Evolutionary conservation across 2,113 vertebrate species (phyloP), one percentile per base, ranked within the genome.

Genomic region (Callipepla californica): DNA sequence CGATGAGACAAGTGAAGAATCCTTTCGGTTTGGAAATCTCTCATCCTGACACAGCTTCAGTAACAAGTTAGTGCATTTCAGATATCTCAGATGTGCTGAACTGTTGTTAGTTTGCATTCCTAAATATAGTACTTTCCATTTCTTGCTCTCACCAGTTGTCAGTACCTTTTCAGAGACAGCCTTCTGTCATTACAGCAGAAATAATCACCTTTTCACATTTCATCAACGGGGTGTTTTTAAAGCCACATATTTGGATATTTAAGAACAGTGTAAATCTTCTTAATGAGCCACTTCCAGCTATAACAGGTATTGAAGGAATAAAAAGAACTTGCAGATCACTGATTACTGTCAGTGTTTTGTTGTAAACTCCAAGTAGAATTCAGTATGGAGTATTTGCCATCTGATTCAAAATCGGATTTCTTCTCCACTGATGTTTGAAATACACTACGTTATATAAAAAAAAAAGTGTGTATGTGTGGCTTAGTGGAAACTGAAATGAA

Each of bases 1-100:
- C 68, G 22, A 99, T 99, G 99, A 98, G 98, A 89, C 98, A 98
- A 98, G 99, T 99, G 96, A 98, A 98, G 89, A 99, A 99, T 89
- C 99, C 99, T 34, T 99, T 99, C 50, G 96, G 98, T 12, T 91
- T 99, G 92, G 98, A 98, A 79, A 96, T 99, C 76, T 53, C 70
- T 45, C 96, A 96, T 58, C 95, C 97, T 23, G 90, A 95, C 78
- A 58, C 92, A 34, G 98, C 98, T 44, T 98, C 98, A 66, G 90
- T 99, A 63, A 93, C 97, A 83, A 98, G 99, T 99, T 85, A 97
- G 98, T 98, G 59, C 26, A 58, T 91, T 40, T 81, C 80, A 89
- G 23, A 15, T 3, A 4, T 91, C 36, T 81, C 80, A 89, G 23
- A 15, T 3, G 4, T 53, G 9, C 77, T 53, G 82, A 30, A 11